Evolutionary conservation across 2,888 invertebrate genomes (phyloP).

Genomic region (Rotaria magnacalcarata): DNA sequence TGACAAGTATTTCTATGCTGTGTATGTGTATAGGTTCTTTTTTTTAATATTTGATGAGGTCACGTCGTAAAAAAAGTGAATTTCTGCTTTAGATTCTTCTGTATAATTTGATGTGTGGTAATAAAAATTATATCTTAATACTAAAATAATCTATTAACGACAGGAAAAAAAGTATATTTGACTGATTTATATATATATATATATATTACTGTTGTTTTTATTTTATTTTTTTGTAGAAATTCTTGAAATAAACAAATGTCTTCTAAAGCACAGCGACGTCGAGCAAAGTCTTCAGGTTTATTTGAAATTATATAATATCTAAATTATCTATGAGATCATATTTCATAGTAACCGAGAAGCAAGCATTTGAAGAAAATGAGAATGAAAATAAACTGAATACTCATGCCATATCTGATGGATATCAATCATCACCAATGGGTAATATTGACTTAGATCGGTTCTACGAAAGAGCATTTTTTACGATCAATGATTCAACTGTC

Average conservation of each 20-base stretch:
- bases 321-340: background rate
- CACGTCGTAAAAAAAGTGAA: background rate
- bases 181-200: too few species aligned
- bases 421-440: background rate
- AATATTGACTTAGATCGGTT: background rate
- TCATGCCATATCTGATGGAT: background rate
- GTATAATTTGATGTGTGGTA: background rate
- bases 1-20: background rate
- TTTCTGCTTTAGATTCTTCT: background rate
- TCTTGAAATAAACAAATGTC: background rate
- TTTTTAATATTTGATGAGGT: background rate
- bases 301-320: background rate
- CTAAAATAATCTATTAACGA: too few species aligned
- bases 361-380: slow-evolving; percentile 30
- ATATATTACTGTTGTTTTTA: background rate
- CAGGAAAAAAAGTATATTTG: background rate
- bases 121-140: background rate
- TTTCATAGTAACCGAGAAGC: background rate
- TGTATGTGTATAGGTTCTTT: background rate
- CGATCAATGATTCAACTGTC: background rate
- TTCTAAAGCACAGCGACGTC: background rate
- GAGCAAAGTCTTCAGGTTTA: background rate
- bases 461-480: slow-evolving; percentile 10
- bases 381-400: background rate
- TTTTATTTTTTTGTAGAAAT: background rate